Conservation (phyloP, 23 tunicate species). For the Styela clava region DNA sequence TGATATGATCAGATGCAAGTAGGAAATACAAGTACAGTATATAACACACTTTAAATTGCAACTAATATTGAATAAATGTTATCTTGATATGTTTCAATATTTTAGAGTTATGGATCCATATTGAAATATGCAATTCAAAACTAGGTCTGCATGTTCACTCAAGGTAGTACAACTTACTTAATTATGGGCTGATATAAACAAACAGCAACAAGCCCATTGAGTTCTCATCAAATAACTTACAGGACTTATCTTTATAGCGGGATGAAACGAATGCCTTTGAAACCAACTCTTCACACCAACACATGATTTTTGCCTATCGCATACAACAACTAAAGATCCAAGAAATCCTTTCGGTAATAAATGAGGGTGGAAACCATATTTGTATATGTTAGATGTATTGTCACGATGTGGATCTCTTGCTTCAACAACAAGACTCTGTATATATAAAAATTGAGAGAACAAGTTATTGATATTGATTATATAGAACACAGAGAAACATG, state of each 20-base stretch:
- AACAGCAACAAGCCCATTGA: too few relatives aligned
- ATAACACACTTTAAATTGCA: too few relatives aligned
- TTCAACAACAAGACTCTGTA: not conserved
- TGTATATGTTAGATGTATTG: not conserved
- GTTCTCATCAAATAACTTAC: too few relatives aligned
- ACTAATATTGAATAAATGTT: too few relatives aligned
- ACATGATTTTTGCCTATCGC: not conserved
- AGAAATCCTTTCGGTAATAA: slow-evolving; percentile 31
- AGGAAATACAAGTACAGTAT: too few relatives aligned
- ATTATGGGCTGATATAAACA: too few relatives aligned
- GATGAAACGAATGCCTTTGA: not conserved
- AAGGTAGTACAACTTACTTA: too few relatives aligned
- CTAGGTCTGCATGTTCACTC: too few relatives aligned
- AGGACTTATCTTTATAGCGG: slow-evolving; percentile 11
- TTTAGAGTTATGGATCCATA: too few relatives aligned
- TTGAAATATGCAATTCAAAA: too few relatives aligned
- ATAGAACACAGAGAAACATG: not conserved
- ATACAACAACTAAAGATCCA: slow-evolving; percentile 11
- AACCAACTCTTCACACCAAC: not conserved
- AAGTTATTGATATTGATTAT: not conserved
- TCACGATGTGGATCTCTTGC: not conserved
- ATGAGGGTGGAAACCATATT: not conserved
- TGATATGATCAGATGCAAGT: too few relatives aligned
- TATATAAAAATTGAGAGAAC: not conserved
- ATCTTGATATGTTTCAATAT: too few relatives aligned